Conservation (phyloP, 2,113 vertebrate genomes). For the Crocuta crocuta region DNA sequence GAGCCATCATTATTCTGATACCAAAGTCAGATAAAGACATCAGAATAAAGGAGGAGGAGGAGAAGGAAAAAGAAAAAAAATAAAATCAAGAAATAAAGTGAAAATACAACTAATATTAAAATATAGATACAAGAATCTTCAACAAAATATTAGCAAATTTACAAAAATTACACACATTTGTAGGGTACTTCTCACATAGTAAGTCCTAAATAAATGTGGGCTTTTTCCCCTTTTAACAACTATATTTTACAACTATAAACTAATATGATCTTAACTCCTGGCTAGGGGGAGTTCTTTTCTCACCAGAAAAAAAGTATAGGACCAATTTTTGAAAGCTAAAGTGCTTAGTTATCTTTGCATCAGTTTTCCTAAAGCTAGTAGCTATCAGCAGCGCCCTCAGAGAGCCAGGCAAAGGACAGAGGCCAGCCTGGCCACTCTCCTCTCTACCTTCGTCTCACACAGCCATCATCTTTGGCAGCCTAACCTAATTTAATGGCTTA, state of each 20-base stretch:
- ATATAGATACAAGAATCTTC: not conserved
- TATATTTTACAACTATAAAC: not conserved
- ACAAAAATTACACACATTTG: not conserved
- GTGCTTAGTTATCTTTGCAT: not conserved
- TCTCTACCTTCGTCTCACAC: not conserved
- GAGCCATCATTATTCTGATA: not conserved
- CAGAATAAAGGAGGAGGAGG: not conserved
- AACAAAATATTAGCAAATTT: not conserved
- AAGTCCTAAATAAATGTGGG: not conserved
- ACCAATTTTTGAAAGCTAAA: not conserved
- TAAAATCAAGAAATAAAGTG: not conserved
- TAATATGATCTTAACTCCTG: not conserved
- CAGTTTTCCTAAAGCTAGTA: not conserved
- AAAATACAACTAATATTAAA: not conserved
- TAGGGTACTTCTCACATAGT: not conserved
- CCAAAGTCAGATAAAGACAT: not conserved
- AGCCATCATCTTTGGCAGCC: not conserved
- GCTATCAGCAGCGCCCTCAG: not conserved
- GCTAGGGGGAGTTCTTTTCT: not conserved
- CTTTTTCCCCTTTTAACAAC: not conserved
- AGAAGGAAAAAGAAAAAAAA: not conserved
- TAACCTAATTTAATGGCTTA: not conserved
- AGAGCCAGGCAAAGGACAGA: not conserved
- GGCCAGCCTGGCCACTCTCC: not conserved
- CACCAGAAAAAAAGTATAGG: not conserved